Percentiles rank a stretch among this genome's conserved stretches.
Conservation (phyloP, 2,888 invertebrate genomes). For the Empis livida region DNA sequence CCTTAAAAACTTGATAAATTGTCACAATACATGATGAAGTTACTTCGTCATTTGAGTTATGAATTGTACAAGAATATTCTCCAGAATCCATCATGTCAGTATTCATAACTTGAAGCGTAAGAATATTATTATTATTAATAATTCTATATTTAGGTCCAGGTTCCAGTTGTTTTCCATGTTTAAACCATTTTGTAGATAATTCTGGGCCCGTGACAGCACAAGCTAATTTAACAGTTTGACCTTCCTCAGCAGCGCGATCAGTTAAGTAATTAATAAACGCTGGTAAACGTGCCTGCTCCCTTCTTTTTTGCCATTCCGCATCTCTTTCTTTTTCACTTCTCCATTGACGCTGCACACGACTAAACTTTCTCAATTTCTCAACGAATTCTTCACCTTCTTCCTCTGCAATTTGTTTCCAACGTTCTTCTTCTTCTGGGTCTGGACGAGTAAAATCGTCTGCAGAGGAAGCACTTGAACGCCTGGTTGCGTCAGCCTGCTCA, state of each 20-base stretch:
- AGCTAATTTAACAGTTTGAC: conserved; percentile 61
- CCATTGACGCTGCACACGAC: conserved; percentile 21
- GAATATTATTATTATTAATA: conserved; percentile 43
- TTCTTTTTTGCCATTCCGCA: conserved; percentile 32
- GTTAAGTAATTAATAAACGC: conserved; percentile 44
- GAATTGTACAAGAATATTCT: conserved; percentile 54
- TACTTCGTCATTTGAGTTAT: conserved; percentile 59
- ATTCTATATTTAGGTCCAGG: conserved; percentile 35
- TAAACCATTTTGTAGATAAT: conserved; percentile 60
- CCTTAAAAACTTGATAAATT: conserved; percentile 59
- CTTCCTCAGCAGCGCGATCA: conserved; percentile 61
- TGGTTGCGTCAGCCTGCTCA: conserved; percentile 20
- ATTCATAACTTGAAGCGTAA: conserved; percentile 43
- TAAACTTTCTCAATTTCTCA: conserved; percentile 31
- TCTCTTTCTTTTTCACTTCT: conserved; percentile 31
- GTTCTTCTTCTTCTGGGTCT: conserved; percentile 28
- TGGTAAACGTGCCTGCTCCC: conserved; percentile 30
- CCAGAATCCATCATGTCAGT: conserved; percentile 48
- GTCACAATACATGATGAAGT: conserved; percentile 60
- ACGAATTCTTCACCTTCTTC: conserved; percentile 32
- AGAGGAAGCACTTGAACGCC: conserved; percentile 28
- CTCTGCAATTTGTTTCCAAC: conserved; percentile 32
- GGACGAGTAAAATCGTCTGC: conserved; percentile 28
- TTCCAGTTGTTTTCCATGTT: conserved; percentile 44
- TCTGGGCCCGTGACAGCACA: conserved; percentile 66